phyloP scores from a whole-genome alignment of 2,113 vertebrate species.

The Zosterops borbonicus region DNA sequence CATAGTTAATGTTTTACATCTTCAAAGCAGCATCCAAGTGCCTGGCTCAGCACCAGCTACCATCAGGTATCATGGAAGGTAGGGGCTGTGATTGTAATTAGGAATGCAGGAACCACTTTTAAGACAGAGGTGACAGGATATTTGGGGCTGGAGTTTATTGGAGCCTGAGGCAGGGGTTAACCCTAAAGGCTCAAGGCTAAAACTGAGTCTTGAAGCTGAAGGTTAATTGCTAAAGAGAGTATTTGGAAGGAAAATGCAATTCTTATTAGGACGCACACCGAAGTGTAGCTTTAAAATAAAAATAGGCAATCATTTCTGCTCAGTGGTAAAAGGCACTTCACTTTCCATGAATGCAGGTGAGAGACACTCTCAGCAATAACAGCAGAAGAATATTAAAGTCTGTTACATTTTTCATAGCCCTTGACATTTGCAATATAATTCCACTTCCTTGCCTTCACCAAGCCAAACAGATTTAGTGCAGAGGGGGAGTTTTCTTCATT shows the following conservation, averaged over 20 bases:
- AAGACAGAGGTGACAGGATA: not conserved
- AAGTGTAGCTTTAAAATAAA: conserved; percentile 8
- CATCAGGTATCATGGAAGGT: not conserved
- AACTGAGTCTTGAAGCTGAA: not conserved
- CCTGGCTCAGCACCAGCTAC: not conserved
- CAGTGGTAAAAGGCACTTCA: conserved; percentile 36
- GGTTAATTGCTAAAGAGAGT: not conserved
- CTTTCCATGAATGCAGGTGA: conserved; percentile 39
- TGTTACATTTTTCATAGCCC: conserved; percentile 63
- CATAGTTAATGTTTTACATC: conserved; percentile 41
- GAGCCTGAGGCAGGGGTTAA: not conserved
- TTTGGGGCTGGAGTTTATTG: not conserved
- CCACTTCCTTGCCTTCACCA: conserved; percentile 29
- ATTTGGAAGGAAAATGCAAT: not conserved
- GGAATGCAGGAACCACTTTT: not conserved
- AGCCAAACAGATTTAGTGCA: not conserved
- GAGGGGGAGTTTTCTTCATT: conserved; percentile 4
- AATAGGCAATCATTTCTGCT: conserved; percentile 12
- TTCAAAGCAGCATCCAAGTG: not conserved
- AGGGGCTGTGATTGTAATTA: not conserved
- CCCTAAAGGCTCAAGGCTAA: not conserved
- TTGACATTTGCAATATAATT: conserved; percentile 58
- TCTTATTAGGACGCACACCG: not conserved
- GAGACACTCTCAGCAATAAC: conserved; percentile 26
- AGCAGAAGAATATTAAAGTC: conserved; percentile 56